Base-by-base conservation (phyloP, 2,888 invertebrate genomes). In the Tiliacea citrago region DNA sequence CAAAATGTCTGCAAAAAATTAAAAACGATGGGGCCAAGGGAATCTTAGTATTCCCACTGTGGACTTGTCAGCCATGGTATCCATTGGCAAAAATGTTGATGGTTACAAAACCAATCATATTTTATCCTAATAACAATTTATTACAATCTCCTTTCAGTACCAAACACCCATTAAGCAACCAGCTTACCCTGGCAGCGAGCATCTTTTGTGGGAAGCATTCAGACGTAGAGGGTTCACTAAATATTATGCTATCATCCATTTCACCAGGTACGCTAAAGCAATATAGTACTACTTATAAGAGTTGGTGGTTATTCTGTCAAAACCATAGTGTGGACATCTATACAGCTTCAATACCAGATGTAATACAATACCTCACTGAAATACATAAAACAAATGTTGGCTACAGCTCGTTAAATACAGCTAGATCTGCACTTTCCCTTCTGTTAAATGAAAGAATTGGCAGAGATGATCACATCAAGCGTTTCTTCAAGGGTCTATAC, bases 221-320 rank as follows among this genome's bases (percentile, higher is more conserved):
- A 55, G 24, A 55, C 55, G 24, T 55, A 55, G 55, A 55, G 13
- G 24, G 55, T 24, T 55, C 55, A 24, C 13, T 55, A 13, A 55
- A 55, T 55, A 55, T 55, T 55, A 55, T 55, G 24, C 24, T 55
- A 55, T 55, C 24, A 24, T 55, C 55, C 55, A 55, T 55, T 55
- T 24, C 55, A 55, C 55, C 55, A 24, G 55, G 55, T 55, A 24
- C 24, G 55, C 55, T 55, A 55, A 24, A 24, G 29, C 58, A 58
- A 58, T 58, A 57, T 6, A 57, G 29, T 58, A 58, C 16, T 58
- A 35, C 58, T 58, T 35, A 58, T 58, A 58, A 57, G 18, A 29
- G 35, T 35, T 58, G 18, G 58, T 58, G 29, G 58, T 35, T 3
- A 35, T 58, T 58, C 29, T 35, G 35, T 10, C 29, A 5, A 57